phyloP scores from a whole-genome alignment of 2,113 vertebrate species.

The Rhabdomys dilectus region DNA sequence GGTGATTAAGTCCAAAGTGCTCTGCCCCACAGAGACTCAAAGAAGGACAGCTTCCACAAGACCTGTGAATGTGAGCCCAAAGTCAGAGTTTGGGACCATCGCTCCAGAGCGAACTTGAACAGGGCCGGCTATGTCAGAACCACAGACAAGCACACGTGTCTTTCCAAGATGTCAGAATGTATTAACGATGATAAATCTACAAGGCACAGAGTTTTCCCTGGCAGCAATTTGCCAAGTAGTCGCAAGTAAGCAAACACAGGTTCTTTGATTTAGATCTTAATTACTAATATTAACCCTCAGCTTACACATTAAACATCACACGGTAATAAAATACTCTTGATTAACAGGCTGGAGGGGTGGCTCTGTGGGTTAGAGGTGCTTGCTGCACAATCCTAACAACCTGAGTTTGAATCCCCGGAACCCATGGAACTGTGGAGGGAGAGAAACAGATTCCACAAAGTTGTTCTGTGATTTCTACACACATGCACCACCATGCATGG shows the following conservation, averaged over 20 bases:
- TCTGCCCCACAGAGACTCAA: neutral
- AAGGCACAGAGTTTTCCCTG: neutral
- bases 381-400: neutral
- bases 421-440: neutral
- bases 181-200: neutral
- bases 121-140: neutral
- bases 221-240: neutral
- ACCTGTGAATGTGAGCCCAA: accelerated
- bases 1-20: neutral
- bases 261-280: neutral
- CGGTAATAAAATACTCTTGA: neutral
- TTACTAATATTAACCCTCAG: neutral
- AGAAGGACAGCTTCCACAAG: neutral
- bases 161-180: neutral
- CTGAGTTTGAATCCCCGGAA: neutral
- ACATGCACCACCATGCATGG: neutral
- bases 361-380: neutral
- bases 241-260: neutral
- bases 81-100: neutral
- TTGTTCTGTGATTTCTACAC: neutral
- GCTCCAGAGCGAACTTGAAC: neutral
- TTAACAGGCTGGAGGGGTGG: neutral
- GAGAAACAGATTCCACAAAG: neutral
- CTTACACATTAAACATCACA: neutral
- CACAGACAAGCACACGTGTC: neutral